Base-by-base conservation (phyloP, 2,113 vertebrate genomes). In the Macquaria australasica region DNA sequence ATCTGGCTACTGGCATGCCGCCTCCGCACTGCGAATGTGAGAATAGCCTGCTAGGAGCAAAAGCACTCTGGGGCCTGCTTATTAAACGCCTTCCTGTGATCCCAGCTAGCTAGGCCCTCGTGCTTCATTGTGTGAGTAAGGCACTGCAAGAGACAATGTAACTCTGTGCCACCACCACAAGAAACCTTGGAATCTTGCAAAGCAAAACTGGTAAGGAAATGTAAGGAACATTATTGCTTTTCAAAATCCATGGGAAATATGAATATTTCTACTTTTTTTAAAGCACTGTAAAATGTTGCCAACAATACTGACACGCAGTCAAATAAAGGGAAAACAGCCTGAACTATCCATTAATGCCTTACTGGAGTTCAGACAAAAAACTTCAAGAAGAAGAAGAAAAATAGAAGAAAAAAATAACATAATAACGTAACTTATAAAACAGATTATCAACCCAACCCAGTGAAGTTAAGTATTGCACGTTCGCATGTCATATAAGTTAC, bases 61-160 rank as follows among this genome's bases (percentile, higher is more conserved):
- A 85, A 85, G 70, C 78, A 60, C 83, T 88, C 83, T 43, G 84
- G 79, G 87, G 72, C 39, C 81, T 81, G 79, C 86, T 90, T 88
- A 90, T 86, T 83, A 89, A 84, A 86, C 20, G 31, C 72, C 86
- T 67, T 74, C 80, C 75, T 79, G 88, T 77, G 86, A 84, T 84
- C 85, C 69, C 72, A 55, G 83, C 80, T 55, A 55, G 69, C 43
- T 16, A 14, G 81, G 67, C 60, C 83, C 80, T 75, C 20, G 15
- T 48, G 71, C 58, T 75, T 77, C 85, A 75, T 59, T 43, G n/a
- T 76, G 60, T n/a, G 69, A 85, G 76, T 6, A 18, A 72, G 67
- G 67, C 50, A 16, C 20, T 23, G 58, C 48, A 45, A 23, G 51
- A 84, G 77, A 71, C 56, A 11, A 45, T 14, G 64, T 41, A 67